Evolutionary conservation across 2,113 vertebrate species (phyloP).

Genomic region (Thamnophis sirtalis): DNA sequence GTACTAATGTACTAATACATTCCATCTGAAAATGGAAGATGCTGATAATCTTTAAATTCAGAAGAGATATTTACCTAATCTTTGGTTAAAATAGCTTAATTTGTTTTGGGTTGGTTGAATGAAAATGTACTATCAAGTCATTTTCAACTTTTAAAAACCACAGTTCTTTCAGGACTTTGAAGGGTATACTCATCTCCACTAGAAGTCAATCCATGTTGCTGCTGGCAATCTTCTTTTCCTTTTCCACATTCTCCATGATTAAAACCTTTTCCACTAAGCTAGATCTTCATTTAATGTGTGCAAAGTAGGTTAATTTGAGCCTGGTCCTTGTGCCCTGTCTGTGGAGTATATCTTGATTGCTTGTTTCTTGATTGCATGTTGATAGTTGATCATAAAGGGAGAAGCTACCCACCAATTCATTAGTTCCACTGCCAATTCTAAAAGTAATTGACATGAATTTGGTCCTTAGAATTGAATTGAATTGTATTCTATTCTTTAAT

Average conservation of each 20-base stretch:
- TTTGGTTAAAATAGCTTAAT: background rate
- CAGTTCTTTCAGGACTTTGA: background rate
- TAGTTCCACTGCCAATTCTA: background rate
- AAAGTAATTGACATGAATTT: background rate
- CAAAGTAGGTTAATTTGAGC: background rate
- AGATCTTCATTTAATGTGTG: background rate
- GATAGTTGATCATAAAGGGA: background rate
- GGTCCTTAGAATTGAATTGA: background rate
- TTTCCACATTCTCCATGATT: background rate
- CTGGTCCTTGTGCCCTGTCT: background rate
- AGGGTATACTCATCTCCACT: background rate
- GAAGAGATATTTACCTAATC: background rate
- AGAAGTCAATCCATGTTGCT: background rate
- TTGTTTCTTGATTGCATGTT: background rate
- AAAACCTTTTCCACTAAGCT: background rate
- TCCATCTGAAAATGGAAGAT: background rate
- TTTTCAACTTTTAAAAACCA: background rate
- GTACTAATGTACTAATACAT: too few species aligned
- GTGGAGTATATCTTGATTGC: background rate
- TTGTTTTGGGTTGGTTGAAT: background rate
- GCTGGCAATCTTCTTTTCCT: background rate
- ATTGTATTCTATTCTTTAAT: too few species aligned
- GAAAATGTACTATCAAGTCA: background rate
- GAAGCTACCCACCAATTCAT: background rate
- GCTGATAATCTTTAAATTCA: background rate